Base-by-base conservation (phyloP, 2,113 vertebrate species). In the Sterrhoptilus dennistouni region DNA sequence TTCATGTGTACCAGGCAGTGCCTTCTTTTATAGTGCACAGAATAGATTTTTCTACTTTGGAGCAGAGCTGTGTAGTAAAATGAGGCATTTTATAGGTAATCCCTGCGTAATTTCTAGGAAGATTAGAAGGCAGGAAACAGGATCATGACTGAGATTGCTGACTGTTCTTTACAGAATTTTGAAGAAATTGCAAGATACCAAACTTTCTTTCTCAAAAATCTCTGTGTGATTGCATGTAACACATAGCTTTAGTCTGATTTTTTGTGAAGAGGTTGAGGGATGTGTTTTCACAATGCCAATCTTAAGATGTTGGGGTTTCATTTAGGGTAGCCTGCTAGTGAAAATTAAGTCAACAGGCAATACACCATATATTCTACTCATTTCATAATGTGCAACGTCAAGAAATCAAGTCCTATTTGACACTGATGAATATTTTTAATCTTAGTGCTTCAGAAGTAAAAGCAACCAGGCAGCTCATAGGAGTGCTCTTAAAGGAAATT, bases 401-500 rank as follows among this genome's bases (percentile, higher is more conserved):
- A 89, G 24, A 87, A 94, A 92, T 65, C 7, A 40, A 78, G 42
- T 89, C 52, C 38, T 59, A 3, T 63, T 85, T 72, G 63, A 61
- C 23, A 47, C 5, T 0, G 2, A 47, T 81, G 21, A 63, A 29
- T 78, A 59, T 29, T 19, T 69, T 74, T 66, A 66, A 50, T 78
- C 19, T 23, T 42, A 18, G 25, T 74, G 28, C 29, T 80, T 88
- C 16, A n/a, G 59, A 72, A 42, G 25, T 40, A 80, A 88, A 88
- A 80, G 38, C 49, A 90, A 40, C 20, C 15, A 10, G 23, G 49
- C 44, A 88, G 70, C 18, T 83, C 59, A 19, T 47, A 68, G 36
- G 66, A 71, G 31, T 27, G 23, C 50, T 74, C 54, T 38, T 87
- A 54, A 93, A 88, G 35, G 50, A 92, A 92, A 83, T 59, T 54